Evolutionary conservation across 2,888 invertebrate species (phyloP), one percentile per base, ranked within the genome.

Genomic region (Leucoptera coffeella): DNA sequence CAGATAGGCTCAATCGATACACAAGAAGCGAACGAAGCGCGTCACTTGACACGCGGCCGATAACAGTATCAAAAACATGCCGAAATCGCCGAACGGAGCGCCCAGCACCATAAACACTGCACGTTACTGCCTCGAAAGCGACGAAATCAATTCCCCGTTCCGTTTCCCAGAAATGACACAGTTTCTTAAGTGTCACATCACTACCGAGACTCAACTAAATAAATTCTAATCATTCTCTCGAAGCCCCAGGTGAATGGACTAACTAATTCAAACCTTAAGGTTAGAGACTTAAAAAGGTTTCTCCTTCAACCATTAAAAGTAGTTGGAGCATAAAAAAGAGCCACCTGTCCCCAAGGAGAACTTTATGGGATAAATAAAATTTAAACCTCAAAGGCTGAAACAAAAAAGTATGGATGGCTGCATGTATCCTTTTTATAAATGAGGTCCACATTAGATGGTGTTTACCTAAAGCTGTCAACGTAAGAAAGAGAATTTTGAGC

Each of bases 261-360:
- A 17, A 7, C 57, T 50, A 58, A 59, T 54, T 51, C 62, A 53
- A 48, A 42, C 62, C 45, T 51, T 67, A 62, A n/a, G n/a, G n/a
- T n/a, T n/a, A n/a, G n/a, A n/a, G n/a, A n/a, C n/a, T n/a, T n/a
- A n/a, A n/a, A n/a, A n/a, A n/a, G n/a, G n/a, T n/a, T n/a, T n/a
- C n/a, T n/a, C n/a, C n/a, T n/a, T n/a, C n/a, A n/a, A n/a, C n/a
- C n/a, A n/a, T n/a, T n/a, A n/a, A n/a, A n/a, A 48, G 54, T 50
- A 55, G 50, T 61, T 58, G 53, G 55, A 61, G 55, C 59, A 61
- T 64, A 67, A 65, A 62, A 59, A 59, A 67, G 55, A 65, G 55
- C 65, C 69, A 69, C 69, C 69, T 69, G 69, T 69, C 69, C 53
- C 67, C 60, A 61, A 52, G 64, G 61, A 69, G 64, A 65, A 55